Conservation (phyloP, 2,113 vertebrate species). For the Amphilophus citrinellus region DNA sequence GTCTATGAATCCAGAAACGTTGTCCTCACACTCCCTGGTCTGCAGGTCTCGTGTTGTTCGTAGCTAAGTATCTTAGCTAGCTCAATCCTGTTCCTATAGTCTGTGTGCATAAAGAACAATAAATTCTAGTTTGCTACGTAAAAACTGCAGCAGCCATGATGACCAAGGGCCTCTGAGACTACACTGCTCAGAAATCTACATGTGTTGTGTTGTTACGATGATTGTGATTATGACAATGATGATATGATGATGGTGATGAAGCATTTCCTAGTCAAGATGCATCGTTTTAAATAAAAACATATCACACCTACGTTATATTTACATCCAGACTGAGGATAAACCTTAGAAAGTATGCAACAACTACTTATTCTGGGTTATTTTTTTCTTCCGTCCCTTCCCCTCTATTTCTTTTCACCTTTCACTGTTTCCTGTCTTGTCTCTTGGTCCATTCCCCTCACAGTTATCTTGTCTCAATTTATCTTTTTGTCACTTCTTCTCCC, state of each 20-base stretch:
- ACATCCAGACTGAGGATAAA: neutral
- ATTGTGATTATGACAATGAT: slow-evolving; percentile 52
- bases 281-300: slow-evolving; percentile 76
- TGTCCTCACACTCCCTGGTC: slow-evolving; percentile 43
- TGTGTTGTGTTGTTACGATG: slow-evolving; percentile 58
- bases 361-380: neutral
- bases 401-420: slow-evolving; percentile 13
- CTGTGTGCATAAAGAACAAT: slow-evolving; percentile 68
- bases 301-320: slow-evolving; percentile 55
- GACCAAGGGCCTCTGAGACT: slow-evolving; percentile 46
- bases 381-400: too few species aligned
- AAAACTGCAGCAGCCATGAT: slow-evolving; percentile 61
- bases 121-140: slow-evolving; percentile 73
- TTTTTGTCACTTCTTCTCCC: slow-evolving; percentile 37
- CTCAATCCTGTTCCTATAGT: slow-evolving; percentile 65
- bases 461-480: slow-evolving; percentile 63
- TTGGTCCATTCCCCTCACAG: slow-evolving; percentile 30
- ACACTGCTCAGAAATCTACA: slow-evolving; percentile 27
- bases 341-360: neutral
- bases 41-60: slow-evolving; percentile 60
- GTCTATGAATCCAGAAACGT: slow-evolving; percentile 46
- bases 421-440: slow-evolving; percentile 33
- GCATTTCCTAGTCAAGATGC: slow-evolving; percentile 69
- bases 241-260: slow-evolving; percentile 45
- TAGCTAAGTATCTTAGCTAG: slow-evolving; percentile 76